These are phyloP conservation scores for Drosophila vallismaia DNA, from an alignment of 2,888 invertebrate genomes.

Conservation along the genomic window DNA sequence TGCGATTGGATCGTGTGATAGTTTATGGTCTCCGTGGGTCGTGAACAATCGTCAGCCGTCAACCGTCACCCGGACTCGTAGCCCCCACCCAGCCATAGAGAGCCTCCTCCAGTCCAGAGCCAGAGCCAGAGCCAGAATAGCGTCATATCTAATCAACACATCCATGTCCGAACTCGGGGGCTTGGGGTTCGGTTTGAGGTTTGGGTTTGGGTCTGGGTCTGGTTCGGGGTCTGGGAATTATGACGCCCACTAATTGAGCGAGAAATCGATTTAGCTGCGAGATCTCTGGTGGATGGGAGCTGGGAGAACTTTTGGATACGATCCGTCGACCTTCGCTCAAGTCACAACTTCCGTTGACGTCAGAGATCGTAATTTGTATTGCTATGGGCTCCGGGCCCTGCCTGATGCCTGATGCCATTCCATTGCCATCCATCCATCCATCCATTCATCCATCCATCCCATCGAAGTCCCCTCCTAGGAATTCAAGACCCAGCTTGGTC, in stretches of 20 bases:
- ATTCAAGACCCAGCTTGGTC: constrained; percentile 30
- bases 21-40: constrained; percentile 46
- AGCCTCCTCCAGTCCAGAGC: background rate
- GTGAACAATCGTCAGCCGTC: constrained; percentile 58
- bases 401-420: too few species aligned
- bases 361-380: constrained; percentile 78
- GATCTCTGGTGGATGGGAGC: constrained; percentile 13
- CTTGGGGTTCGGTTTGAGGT: background rate
- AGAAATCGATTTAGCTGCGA: constrained; percentile 64
- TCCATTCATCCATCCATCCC: background rate
- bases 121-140: background rate
- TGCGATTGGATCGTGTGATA: constrained; percentile 45
- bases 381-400: constrained; percentile 37
- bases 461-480: constrained; percentile 7
- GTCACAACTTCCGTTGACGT: constrained; percentile 73
- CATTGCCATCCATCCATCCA: background rate
- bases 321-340: constrained; percentile 39
- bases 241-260: constrained; percentile 68
- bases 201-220: constrained; percentile 2
- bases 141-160: constrained; percentile 49
- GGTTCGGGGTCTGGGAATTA: constrained; percentile 45
- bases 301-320: constrained; percentile 32
- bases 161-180: constrained; percentile 8
- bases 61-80: background rate
- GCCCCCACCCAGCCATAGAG: constrained; percentile 15